A percentile compares a stretch with the other conserved stretches of the same genome.
These are phyloP conservation scores for Dendroctonus ponderosae DNA, from an alignment of 1,140 invertebrate genomes.

Conservation along the genomic window DNA sequence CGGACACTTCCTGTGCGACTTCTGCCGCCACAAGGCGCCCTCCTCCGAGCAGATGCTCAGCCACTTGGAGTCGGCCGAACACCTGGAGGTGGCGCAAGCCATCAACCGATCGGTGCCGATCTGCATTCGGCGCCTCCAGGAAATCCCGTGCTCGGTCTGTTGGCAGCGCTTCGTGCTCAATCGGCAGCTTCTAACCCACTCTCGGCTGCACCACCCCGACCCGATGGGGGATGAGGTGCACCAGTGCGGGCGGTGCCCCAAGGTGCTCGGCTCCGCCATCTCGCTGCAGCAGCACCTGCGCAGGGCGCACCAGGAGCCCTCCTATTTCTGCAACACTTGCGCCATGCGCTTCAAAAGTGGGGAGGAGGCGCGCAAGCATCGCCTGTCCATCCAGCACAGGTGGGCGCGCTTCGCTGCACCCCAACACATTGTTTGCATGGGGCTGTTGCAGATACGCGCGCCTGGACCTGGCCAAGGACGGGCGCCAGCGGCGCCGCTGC, in stretches of 20 bases:
- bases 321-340: slow-evolving; percentile 69
- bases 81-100: slow-evolving; percentile 68
- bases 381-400: slow-evolving; percentile 62
- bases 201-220: slow-evolving; percentile 55
- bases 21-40: slow-evolving; percentile 72
- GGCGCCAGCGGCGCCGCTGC: slow-evolving; percentile 54
- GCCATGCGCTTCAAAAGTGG: slow-evolving; percentile 61
- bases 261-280: slow-evolving; percentile 59
- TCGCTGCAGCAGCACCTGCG: slow-evolving; percentile 67
- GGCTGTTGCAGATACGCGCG: slow-evolving; percentile 10
- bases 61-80: slow-evolving; percentile 66
- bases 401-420: slow-evolving; percentile 29
- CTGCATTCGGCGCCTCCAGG: slow-evolving; percentile 67
- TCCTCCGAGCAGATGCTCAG: slow-evolving; percentile 64
- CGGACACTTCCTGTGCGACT: slow-evolving; percentile 66
- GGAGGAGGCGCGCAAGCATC: slow-evolving; percentile 64
- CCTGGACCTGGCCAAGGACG: slow-evolving; percentile 37
- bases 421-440: no score
- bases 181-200: slow-evolving; percentile 66
- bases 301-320: slow-evolving; percentile 55
- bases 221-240: slow-evolving; percentile 26
- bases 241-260: slow-evolving; percentile 58
- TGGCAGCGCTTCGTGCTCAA: slow-evolving; percentile 66
- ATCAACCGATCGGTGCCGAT: slow-evolving; percentile 79
- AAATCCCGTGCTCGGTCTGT: slow-evolving; percentile 64